Conservation (phyloP, 2,797 vertebrate species). For the Acrocephalus scirpaceus region DNA sequence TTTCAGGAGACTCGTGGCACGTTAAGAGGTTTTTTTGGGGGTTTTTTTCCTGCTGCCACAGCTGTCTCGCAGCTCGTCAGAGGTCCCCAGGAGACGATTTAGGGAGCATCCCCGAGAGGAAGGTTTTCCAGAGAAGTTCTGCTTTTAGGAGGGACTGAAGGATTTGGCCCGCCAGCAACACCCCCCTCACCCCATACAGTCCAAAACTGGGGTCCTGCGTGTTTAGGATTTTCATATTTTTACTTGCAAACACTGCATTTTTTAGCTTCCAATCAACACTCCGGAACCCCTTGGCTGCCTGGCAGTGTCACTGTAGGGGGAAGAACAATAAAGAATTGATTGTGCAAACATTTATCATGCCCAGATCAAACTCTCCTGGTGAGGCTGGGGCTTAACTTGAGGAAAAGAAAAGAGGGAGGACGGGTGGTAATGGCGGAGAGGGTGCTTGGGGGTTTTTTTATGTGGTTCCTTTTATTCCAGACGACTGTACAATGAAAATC, state of each 20-base stretch:
- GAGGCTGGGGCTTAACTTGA: conserved; percentile 12
- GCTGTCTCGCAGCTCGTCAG: background rate
- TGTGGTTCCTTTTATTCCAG: conserved; percentile 54
- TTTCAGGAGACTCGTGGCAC: background rate
- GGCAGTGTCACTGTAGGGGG: background rate
- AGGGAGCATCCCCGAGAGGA: background rate
- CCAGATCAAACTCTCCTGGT: conserved; percentile 42
- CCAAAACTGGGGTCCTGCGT: fast-evolving
- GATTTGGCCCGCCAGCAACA: background rate
- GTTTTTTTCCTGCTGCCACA: background rate
- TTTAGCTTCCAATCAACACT: background rate
- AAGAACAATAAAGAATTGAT: conserved; percentile 49
- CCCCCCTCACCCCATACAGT: background rate
- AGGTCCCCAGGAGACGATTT: background rate
- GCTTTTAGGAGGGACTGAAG: background rate
- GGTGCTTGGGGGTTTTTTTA: conserved; percentile 1
- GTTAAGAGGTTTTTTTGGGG: background rate
- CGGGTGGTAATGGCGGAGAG: conserved; percentile 10
- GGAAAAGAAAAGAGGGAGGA: conserved; percentile 22
- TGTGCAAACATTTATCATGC: conserved; percentile 53
- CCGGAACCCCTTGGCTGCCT: background rate
- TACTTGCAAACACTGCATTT: background rate
- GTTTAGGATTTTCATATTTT: background rate
- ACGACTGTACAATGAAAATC: conserved; percentile 41
- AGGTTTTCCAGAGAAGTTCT: background rate